These are phyloP conservation scores for Ectemnius cavifrons DNA, from an alignment of 2,888 invertebrate genomes.

Conservation along the genomic window DNA sequence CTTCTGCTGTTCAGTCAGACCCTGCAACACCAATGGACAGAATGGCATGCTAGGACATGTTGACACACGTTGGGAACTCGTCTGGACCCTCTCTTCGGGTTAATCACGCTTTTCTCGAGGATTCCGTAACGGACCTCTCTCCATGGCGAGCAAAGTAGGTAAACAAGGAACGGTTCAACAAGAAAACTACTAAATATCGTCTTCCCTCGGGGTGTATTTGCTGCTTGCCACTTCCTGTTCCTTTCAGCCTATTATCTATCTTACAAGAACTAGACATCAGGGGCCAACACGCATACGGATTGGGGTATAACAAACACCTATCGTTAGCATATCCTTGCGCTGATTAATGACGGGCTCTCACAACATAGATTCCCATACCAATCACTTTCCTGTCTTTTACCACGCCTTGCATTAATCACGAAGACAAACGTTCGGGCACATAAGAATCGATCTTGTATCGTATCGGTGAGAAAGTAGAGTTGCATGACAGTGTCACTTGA, in stretches of 20 bases:
- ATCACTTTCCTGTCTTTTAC: not conserved
- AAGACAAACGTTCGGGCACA: not conserved
- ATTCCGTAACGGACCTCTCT: conserved; percentile 25
- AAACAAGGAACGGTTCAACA: not conserved
- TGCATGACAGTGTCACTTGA: no score
- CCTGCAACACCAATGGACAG: conserved; percentile 81
- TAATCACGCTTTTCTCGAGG: conserved; percentile 30
- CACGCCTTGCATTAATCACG: not conserved
- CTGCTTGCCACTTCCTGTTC: not conserved
- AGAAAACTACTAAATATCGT: not conserved
- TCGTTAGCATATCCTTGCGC: not conserved
- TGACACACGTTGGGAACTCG: conserved; percentile 58
- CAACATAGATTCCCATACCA: not conserved
- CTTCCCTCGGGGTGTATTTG: not conserved
- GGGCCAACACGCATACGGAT: not conserved
- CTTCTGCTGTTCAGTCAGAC: conserved; percentile 90
- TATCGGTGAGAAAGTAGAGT: no score
- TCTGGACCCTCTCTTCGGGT: conserved; percentile 27
- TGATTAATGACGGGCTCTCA: not conserved
- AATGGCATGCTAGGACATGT: conserved; percentile 73
- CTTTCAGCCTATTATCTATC: not conserved
- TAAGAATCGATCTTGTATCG: no score
- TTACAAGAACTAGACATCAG: not conserved
- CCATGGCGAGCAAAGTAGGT: conserved; percentile 11
- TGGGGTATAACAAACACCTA: not conserved